A percentile compares a stretch with the other conserved stretches of the same genome.
Conservation (phyloP, 2,113 vertebrate genomes). For the Monopterus albus region DNA sequence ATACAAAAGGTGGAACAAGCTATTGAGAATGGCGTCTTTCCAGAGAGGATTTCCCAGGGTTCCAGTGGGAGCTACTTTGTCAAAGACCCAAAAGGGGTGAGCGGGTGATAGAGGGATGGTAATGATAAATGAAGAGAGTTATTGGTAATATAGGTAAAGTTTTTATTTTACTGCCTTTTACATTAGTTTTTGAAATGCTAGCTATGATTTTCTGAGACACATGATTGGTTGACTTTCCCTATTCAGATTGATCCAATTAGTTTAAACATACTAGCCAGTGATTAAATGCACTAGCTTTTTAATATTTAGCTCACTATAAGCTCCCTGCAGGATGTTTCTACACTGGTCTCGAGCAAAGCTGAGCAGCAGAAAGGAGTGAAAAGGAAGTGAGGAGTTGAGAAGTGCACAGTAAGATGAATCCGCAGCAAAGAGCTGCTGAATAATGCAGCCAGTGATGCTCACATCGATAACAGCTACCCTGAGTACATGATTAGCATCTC, state of each 20-base stretch:
- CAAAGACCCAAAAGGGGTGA: slow-evolving; percentile 94
- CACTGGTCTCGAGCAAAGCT: not conserved
- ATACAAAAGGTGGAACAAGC: slow-evolving; percentile 91
- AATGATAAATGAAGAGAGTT: not conserved
- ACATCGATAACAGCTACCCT: slow-evolving; percentile 1
- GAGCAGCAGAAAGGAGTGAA: not conserved
- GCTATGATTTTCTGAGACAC: no score
- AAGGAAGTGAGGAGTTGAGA: not conserved
- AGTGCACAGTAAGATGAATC: not conserved
- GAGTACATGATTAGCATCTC: slow-evolving; percentile 9
- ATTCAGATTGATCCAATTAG: no score
- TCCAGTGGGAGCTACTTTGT: slow-evolving; percentile 99
- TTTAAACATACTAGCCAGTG: no score
- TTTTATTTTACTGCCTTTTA: no score
- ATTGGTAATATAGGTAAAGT: no score
- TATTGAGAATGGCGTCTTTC: slow-evolving; percentile 89
- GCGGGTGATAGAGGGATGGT: slow-evolving; percentile 24
- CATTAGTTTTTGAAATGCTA: no score
- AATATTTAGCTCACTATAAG: not conserved
- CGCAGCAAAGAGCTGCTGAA: not conserved
- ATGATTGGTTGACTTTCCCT: no score
- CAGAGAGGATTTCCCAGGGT: slow-evolving; percentile 95
- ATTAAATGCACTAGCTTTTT: not conserved
- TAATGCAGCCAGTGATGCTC: slow-evolving; percentile 3
- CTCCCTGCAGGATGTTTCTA: not conserved